Base-by-base conservation (phyloP, 2,113 vertebrate species). In the Aegypius monachus region DNA sequence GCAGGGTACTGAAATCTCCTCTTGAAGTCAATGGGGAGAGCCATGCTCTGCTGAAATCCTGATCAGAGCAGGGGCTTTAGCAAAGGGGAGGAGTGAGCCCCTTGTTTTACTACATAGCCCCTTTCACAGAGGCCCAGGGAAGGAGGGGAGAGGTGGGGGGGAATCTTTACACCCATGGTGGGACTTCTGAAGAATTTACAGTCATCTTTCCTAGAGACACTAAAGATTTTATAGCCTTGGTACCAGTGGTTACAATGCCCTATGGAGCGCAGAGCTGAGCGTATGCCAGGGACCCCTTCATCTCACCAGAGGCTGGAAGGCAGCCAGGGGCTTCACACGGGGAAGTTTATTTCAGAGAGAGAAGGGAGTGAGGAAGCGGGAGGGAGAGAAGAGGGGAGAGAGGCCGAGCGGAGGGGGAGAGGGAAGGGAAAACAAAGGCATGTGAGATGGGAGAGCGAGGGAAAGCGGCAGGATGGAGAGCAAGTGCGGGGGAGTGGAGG, bases 121-220 rank as follows among this genome's bases (percentile, higher is more conserved):
- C 96, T 98, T 98, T 98, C 97, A 97, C 70, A 94, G 96, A 94
- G 91, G 93, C 93, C 62, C 0, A 0, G 81, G 93, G 93, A 93
- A 95, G 97, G 91, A 94, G 96, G 91, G 70, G 70, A 70, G 96
- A 52, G 67, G 77, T 58, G 32, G 13, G 68, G 67, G 45, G 43
- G 90, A 91, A 96, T 95, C 95, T 98, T 98, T 98, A 98, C 96
- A 97, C 97, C 93, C 97, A 43, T 96, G 94, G 93, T 96, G 95
- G 95, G 96, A 96, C 96, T 97, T 98, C 96, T 96, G 97, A 97
- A 98, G 98, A 98, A 98, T 98, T 98, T 98, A 98, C 93, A 97
- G 95, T 97, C 78, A 32, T 97, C 94, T 97, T 98, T 98, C 97
- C 97, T 98, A 93, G 96, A 97, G 97, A 98, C 95, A 74, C 61